Conservation (phyloP, 1,140 invertebrate species). For the Trigoniulus corallinus region DNA sequence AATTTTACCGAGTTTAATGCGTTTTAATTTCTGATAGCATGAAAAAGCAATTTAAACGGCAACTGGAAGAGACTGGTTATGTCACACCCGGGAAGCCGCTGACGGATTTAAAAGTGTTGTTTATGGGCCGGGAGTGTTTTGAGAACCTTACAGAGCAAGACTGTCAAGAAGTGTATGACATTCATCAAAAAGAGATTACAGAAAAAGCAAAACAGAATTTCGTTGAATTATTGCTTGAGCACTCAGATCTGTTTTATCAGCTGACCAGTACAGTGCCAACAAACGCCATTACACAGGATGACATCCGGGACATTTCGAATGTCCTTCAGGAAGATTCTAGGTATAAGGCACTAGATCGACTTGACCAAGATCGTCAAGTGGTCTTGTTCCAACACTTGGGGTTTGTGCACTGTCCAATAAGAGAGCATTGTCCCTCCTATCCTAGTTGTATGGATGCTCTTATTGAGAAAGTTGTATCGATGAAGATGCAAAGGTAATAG, state of each 20-base stretch:
- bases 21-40: constrained; percentile 22
- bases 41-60: constrained; percentile 69
- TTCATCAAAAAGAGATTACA: constrained; percentile 82
- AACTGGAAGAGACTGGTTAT: constrained; percentile 85
- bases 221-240: constrained; percentile 79
- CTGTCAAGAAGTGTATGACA: constrained; percentile 82
- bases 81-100: constrained; percentile 79
- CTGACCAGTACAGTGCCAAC: constrained; percentile 77
- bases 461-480: constrained; percentile 55
- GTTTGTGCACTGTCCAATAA: constrained; percentile 86
- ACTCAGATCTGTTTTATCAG: constrained; percentile 86
- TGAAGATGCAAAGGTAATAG: constrained; percentile 43
- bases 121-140: constrained; percentile 90
- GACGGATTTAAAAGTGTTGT: constrained; percentile 77
- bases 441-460: constrained; percentile 75
- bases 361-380: constrained; percentile 84
- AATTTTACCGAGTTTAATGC: not conserved
- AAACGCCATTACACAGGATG: constrained; percentile 80
- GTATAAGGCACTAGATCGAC: constrained; percentile 77
- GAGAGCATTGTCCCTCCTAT: constrained; percentile 82
- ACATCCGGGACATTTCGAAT: constrained; percentile 84
- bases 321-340: constrained; percentile 78
- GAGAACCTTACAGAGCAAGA: constrained; percentile 77
- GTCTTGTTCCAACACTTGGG: constrained; percentile 89
- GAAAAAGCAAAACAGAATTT: constrained; percentile 83